Evolutionary conservation across 64 coral and sea anemone species (phyloP), one percentile per base, ranked within the genome.

Genomic region (Orbicella faveolata): DNA sequence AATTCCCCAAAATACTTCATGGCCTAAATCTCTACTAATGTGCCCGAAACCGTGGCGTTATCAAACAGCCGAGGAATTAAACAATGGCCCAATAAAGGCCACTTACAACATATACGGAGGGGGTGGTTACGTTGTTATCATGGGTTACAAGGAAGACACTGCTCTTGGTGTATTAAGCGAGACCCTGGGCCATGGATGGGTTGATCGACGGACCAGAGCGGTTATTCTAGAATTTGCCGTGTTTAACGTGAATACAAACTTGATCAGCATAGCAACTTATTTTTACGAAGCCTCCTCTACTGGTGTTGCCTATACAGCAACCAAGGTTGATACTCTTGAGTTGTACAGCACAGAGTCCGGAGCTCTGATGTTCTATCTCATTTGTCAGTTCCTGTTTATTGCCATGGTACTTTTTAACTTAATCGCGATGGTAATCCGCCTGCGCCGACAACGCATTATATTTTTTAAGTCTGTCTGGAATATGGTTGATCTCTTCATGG

Each of bases 201-300:
- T 92, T 36, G 82, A 92, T 77, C 90, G 90, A 34, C 68, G 51
- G 26, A 92, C 90, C 4, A 52, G 90, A 36, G 90, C 83, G 34
- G 83, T 92, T 1, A 78, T 92, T 36, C 59, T 76, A 9, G 82
- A 87, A 74, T 92, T 92, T 52, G 78, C 82, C 0, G 81, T 87
- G 17, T 92, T 86, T 65, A 92, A 92, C 75, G 30, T 75, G 21
- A 82, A 92, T 26, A 87, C 90, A 20, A 92, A 92, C 61, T 34
- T 92, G 37, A 67, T 92, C 48, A 92, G 90, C 74, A 41, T 92
- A 6, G 81, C 69, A 23, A 87, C 90, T 19, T 52, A 78, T 20
- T 74, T 86, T 26, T 77, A 86, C 61, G 90, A 92, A 34, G 37
- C 10, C 34, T 13, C 78, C 4, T n/a, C 90, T 13, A 87, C 81